Conservation (phyloP, 2,888 invertebrate species). For the Drosophila imparisetae region DNA sequence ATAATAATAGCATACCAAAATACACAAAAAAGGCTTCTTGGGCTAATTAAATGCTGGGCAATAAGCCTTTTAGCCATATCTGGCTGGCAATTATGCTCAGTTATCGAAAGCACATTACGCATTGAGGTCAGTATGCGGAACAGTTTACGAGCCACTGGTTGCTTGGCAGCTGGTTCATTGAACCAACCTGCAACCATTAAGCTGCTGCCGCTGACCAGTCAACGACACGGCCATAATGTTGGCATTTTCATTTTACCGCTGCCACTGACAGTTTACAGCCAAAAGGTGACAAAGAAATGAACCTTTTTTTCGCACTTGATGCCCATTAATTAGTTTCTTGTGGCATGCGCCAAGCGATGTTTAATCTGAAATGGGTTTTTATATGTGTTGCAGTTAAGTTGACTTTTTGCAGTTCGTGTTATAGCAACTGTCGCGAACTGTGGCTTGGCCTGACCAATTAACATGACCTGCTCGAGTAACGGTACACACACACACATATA, state of each 20-base stretch:
- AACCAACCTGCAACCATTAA: constrained; percentile 40
- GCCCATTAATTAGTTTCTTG: constrained; percentile 65
- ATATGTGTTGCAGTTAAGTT: constrained; percentile 7
- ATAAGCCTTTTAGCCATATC: constrained; percentile 26
- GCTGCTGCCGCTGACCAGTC: constrained; percentile 38
- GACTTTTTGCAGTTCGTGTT: neutral
- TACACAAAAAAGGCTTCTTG: constrained; percentile 26
- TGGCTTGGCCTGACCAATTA: constrained; percentile 16
- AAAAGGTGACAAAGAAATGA: constrained; percentile 42
- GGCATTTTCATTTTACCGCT: constrained; percentile 41
- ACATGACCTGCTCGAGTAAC: constrained; percentile 25
- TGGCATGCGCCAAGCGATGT: constrained; percentile 63
- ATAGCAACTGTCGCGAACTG: constrained; percentile 6
- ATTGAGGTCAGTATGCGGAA: constrained; percentile 38
- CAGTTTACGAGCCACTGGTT: constrained; percentile 46
- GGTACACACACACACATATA: neutral
- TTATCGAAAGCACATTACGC: constrained; percentile 47
- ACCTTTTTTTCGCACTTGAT: constrained; percentile 60
- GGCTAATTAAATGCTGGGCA: constrained; percentile 37
- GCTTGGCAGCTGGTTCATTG: constrained; percentile 45
- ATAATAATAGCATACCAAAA: neutral
- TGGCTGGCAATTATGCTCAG: constrained; percentile 25
- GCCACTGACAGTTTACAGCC: constrained; percentile 63
- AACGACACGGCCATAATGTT: constrained; percentile 24
- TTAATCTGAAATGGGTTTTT: constrained; percentile 38